phyloP scores from a whole-genome alignment of 2,888 invertebrate genomes.

The Pandemis cinnamomeana region DNA sequence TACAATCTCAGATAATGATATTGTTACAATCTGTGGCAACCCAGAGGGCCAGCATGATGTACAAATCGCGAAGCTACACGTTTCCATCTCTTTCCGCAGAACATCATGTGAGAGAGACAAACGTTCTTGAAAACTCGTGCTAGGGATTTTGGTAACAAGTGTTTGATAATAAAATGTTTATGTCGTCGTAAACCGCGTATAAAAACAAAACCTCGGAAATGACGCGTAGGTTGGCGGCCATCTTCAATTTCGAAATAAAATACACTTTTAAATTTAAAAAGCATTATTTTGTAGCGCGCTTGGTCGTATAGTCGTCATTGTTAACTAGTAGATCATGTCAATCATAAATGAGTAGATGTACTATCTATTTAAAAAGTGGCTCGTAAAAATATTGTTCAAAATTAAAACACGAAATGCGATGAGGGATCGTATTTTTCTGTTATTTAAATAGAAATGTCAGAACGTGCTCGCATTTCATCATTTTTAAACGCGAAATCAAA shows the following conservation, averaged over 20 bases:
- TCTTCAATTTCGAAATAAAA: slow-evolving; percentile 59
- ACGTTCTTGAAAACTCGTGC: neutral
- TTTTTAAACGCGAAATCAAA: slow-evolving; percentile 33
- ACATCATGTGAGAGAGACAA: neutral
- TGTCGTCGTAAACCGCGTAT: slow-evolving; percentile 44
- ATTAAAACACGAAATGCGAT: neutral
- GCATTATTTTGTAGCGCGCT: neutral
- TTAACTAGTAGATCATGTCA: slow-evolving; percentile 2
- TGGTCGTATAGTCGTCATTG: neutral
- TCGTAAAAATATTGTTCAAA: slow-evolving; percentile 1
- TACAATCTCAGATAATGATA: slow-evolving; percentile 12
- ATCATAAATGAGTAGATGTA: neutral
- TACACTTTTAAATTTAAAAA: slow-evolving; percentile 62
- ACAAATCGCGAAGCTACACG: neutral
- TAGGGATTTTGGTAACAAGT: slow-evolving; percentile 25
- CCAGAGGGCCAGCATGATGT: neutral
- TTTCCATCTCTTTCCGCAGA: neutral
- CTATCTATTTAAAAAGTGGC: slow-evolving; percentile 3
- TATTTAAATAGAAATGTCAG: slow-evolving; percentile 12
- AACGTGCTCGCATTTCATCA: slow-evolving; percentile 5
- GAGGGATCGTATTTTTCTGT: neutral
- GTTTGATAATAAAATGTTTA: slow-evolving; percentile 46
- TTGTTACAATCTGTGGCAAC: slow-evolving; percentile 19
- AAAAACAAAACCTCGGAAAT: slow-evolving; percentile 51
- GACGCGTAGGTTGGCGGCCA: slow-evolving; percentile 61